Conservation (phyloP, 2,888 invertebrate species). For the Platypus cylindrus region DNA sequence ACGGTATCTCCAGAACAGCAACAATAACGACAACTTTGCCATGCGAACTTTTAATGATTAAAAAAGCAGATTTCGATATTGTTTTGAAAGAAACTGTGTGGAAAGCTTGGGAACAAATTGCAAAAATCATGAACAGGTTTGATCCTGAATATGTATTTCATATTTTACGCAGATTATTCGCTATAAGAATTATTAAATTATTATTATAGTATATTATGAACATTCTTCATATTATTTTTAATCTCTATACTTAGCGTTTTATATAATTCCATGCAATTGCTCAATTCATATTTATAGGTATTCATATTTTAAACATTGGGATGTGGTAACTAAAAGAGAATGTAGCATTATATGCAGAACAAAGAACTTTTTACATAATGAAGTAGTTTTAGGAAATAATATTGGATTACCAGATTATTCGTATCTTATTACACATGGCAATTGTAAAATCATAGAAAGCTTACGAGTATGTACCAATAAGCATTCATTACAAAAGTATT, state of each 20-base stretch:
- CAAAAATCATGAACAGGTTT: constrained; percentile 39
- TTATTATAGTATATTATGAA: too few species aligned
- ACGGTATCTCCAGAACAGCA: constrained; percentile 46
- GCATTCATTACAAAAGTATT: too few species aligned
- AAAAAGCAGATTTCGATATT: constrained; percentile 48
- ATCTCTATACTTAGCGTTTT: too few species aligned
- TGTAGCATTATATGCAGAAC: constrained; percentile 54
- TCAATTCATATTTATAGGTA: constrained; percentile 29
- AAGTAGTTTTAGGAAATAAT: constrained; percentile 43
- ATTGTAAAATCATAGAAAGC: constrained; percentile 47
- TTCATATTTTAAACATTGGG: constrained; percentile 50
- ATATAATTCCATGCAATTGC: neutral
- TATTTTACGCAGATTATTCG: too few species aligned
- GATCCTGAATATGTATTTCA: neutral
- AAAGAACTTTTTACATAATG: constrained; percentile 40
- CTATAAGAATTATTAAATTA: too few species aligned
- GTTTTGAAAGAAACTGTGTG: constrained; percentile 45
- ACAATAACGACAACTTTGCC: constrained; percentile 44
- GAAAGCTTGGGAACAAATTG: constrained; percentile 49
- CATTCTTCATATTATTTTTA: too few species aligned
- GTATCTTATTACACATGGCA: constrained; percentile 47
- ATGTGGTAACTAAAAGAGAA: constrained; percentile 46
- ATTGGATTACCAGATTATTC: constrained; percentile 31
- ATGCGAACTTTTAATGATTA: constrained; percentile 50
- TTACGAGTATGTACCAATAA: constrained; percentile 27